Conservation (phyloP, 2,113 vertebrate species). For the Pachycephala philippinensis region DNA sequence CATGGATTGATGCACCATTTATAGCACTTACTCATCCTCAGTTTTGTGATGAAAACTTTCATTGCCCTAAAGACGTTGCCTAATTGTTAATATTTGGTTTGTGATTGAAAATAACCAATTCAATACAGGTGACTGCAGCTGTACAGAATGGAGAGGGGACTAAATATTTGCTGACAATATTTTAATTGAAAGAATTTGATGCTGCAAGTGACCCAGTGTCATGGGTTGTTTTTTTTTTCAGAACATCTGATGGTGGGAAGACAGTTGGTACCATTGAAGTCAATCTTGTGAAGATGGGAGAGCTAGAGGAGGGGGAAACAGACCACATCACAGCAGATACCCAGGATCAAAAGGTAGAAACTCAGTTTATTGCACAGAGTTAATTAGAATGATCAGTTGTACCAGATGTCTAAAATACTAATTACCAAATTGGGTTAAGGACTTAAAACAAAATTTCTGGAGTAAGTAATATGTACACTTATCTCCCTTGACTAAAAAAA, state of each 20-base stretch:
- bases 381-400: constrained; percentile 36
- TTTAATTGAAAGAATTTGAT: background rate
- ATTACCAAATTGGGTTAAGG: constrained; percentile 49
- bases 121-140: background rate
- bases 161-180: background rate
- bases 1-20: background rate
- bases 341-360: constrained; percentile 82
- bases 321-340: constrained; percentile 83
- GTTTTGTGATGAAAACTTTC: background rate
- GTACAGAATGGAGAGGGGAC: background rate
- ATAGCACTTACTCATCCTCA: background rate
- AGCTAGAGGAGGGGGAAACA: constrained; percentile 86
- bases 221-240: background rate
- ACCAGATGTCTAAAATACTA: constrained; percentile 13
- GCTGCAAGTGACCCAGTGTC: background rate
- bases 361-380: background rate
- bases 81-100: background rate
- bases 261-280: constrained; percentile 89
- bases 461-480: background rate
- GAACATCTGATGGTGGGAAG: constrained; percentile 92
- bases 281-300: constrained; percentile 90
- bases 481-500: background rate
- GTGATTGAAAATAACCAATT: background rate
- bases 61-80: background rate
- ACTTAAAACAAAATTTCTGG: constrained; percentile 50